Conservation (phyloP, 2,888 invertebrate species). For the Cephalotes varians region DNA sequence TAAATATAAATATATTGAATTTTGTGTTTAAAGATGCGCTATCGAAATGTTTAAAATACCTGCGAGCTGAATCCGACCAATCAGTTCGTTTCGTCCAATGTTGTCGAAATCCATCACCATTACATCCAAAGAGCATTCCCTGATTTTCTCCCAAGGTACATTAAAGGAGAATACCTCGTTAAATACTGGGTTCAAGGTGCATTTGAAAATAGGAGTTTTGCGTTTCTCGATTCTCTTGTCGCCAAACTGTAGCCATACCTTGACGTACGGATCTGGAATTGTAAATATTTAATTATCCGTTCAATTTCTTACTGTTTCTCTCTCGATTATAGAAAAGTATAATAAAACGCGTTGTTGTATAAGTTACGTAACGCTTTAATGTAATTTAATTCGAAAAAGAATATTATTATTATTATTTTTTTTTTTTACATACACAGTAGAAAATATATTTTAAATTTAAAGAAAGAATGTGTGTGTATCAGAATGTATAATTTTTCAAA, state of each 20-base stretch:
- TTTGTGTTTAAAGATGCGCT: not conserved
- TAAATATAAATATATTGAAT: not conserved
- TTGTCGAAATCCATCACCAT: constrained; percentile 99
- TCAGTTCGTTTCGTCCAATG: constrained; percentile 96
- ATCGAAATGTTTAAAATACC: constrained; percentile 86
- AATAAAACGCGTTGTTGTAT: not conserved
- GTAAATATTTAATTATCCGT: not conserved
- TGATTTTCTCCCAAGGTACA: constrained; percentile 98
- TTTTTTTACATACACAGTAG: not conserved
- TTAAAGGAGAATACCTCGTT: constrained; percentile 98
- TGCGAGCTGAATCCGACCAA: constrained; percentile 96
- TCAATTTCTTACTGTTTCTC: not conserved
- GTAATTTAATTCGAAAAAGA: not conserved
- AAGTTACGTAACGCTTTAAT: not conserved
- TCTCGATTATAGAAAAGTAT: not conserved
- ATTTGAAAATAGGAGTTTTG: constrained; percentile 97
- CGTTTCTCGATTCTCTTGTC: constrained; percentile 98
- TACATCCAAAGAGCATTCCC: constrained; percentile 97
- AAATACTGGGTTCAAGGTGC: constrained; percentile 97
- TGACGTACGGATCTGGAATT: constrained; percentile 97
- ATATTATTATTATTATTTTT: too few relatives aligned
- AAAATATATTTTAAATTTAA: not conserved
- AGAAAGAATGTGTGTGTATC: not conserved
- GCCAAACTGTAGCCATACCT: constrained; percentile 98
- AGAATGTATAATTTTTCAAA: not conserved